These are phyloP conservation scores for Eilema caniola DNA, from an alignment of 2,888 invertebrate species.

Conservation along the genomic window DNA sequence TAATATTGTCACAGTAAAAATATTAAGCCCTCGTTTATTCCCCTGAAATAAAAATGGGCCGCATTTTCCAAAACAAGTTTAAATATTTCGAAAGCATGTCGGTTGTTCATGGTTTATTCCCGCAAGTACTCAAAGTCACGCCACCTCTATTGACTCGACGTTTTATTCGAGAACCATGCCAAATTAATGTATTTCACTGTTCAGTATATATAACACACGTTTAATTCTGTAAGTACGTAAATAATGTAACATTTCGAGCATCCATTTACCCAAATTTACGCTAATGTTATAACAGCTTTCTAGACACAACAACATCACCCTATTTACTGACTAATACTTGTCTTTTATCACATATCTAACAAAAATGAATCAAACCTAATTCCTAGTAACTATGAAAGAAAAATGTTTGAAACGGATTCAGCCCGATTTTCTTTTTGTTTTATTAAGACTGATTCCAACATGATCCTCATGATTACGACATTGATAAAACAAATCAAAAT, in stretches of 20 bases:
- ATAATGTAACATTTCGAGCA: neutral
- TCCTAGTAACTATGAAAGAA: neutral
- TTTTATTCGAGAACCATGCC: neutral
- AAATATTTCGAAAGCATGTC: neutral
- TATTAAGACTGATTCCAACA: neutral
- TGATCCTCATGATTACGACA: neutral
- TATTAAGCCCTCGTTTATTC: neutral
- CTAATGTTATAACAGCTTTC: neutral
- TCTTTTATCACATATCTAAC: neutral
- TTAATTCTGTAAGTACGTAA: neutral
- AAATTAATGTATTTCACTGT: neutral
- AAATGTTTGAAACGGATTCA: neutral
- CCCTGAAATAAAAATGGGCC: neutral
- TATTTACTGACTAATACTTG: neutral
- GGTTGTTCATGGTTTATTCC: neutral
- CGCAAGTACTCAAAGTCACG: constrained; percentile 3
- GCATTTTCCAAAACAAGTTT: neutral
- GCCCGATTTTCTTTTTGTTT: neutral
- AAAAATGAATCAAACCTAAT: neutral
- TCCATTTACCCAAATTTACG: neutral
- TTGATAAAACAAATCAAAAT: too few species aligned
- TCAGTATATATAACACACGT: neutral
- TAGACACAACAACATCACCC: neutral
- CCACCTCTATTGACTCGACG: constrained; percentile 5
- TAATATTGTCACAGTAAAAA: neutral